Base-by-base conservation (phyloP, 92 coral and sea anemone genomes). In the Epizoanthus fatuus region DNA sequence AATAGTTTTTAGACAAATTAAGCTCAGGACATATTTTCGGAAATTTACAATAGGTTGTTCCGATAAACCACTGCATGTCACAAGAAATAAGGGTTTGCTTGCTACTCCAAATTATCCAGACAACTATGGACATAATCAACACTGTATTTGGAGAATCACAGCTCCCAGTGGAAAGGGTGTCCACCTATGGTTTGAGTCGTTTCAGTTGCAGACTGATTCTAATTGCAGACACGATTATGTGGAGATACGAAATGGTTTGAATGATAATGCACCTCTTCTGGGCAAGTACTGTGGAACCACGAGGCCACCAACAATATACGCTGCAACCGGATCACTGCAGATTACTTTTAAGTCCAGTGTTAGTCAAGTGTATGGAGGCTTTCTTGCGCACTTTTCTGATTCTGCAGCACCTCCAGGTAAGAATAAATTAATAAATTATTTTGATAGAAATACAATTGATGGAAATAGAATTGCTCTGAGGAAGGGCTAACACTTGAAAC, bases 161-260 rank as follows among this genome's bases (percentile, higher is more conserved):
- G 32, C 38, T 42, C 10, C 35, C 6, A 70, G 75, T 15, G 75
- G 75, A 42, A 42, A 10, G 49, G 16, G 75, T 32, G 10, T 70
- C 75, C 57, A 70, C 22, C 40, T 70, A 6, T 70, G 75, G 75
- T 70, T 70, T 9, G 75, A 70, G 20, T 6, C 45, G 39, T 70
- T 70, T 19, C 75, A 70, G 19, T 70, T 70, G 57, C 75, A 70
- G 75, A 70, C 75, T 70, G 57, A 54, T 44, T 70, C 75, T 3
- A 53, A 70, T 19, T 70, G 75, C 75, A 15, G 25, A 12, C 17
- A 10, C 40, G 75, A 70, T 19, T 70, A 70, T 53, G 37, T 70
- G 35, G 75, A 70, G 40, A 2, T 70, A 19, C 56, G 75, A 12
- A 32, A 70, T 45, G 75, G 75, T 15, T 25, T 45, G 35, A 45